Percentiles rank a stretch among this genome's conserved stretches.
phyloP scores from a whole-genome alignment of 64 coral and sea anemone genomes.

The Porites lutea region DNA sequence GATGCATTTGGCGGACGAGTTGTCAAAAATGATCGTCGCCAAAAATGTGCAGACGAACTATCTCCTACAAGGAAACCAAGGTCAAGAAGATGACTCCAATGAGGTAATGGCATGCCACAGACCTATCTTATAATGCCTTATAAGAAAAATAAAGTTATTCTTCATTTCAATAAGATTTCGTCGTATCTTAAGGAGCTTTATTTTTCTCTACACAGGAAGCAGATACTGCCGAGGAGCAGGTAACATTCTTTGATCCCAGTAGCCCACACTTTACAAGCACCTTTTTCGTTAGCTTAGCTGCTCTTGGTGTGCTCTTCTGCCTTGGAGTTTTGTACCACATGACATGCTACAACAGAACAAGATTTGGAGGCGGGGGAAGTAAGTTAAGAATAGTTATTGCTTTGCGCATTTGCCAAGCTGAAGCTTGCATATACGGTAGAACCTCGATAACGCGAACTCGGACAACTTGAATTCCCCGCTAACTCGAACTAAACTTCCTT shows the following conservation, averaged over 20 bases:
- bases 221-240: background rate
- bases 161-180: too few relatives aligned
- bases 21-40: background rate
- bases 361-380: background rate
- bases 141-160: background rate
- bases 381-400: background rate
- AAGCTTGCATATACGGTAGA: too few relatives aligned
- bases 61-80: background rate
- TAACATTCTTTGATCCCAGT: slow-evolving; percentile 19
- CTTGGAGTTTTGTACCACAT: slow-evolving; percentile 22
- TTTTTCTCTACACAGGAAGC: background rate
- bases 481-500: too few relatives aligned
- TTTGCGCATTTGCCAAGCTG: too few relatives aligned
- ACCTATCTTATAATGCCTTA: too few relatives aligned
- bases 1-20: slow-evolving; percentile 1
- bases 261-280: slow-evolving; percentile 15
- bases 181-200: background rate
- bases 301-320: background rate
- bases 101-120: background rate
- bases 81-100: background rate
- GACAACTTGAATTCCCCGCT: too few relatives aligned
- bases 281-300: background rate
- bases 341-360: background rate
- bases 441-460: too few relatives aligned
- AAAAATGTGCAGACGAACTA: slow-evolving; percentile 4